Conservation (phyloP, 2,888 invertebrate species). For the Autographa gamma region DNA sequence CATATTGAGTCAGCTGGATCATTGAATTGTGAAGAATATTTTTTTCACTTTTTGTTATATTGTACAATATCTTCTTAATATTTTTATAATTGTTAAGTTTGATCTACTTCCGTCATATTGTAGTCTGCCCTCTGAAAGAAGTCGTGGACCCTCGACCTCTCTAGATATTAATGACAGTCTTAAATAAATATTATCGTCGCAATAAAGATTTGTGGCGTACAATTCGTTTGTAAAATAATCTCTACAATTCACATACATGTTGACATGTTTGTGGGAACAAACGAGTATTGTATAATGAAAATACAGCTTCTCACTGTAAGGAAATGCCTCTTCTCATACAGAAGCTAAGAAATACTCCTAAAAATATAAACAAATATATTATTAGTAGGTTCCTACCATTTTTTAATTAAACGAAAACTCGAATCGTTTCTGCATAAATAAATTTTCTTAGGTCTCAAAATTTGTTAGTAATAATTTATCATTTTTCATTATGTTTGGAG, state of each 20-base stretch:
- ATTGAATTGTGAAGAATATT: not conserved
- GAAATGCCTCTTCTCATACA: not conserved
- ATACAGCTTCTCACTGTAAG: not conserved
- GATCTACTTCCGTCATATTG: not conserved
- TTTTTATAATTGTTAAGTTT: not conserved
- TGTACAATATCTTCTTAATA: not conserved
- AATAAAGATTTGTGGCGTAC: not conserved
- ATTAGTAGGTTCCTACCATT: no score
- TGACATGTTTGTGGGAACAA: not conserved
- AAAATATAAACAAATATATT: no score
- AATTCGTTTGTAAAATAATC: not conserved
- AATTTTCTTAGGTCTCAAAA: no score
- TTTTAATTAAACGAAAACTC: no score
- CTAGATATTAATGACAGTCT: not conserved
- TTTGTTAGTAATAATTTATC: no score
- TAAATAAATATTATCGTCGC: not conserved
- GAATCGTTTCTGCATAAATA: no score
- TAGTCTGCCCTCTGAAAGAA: not conserved
- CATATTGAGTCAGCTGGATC: constrained; percentile 2
- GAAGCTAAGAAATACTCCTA: not conserved
- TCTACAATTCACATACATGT: not conserved
- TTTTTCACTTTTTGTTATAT: not conserved
- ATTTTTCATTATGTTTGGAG: no score
- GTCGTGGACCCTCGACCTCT: not conserved
- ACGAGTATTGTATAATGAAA: not conserved